Base-by-base conservation (phyloP, 2,888 invertebrate species). In the Eledona agricola region DNA sequence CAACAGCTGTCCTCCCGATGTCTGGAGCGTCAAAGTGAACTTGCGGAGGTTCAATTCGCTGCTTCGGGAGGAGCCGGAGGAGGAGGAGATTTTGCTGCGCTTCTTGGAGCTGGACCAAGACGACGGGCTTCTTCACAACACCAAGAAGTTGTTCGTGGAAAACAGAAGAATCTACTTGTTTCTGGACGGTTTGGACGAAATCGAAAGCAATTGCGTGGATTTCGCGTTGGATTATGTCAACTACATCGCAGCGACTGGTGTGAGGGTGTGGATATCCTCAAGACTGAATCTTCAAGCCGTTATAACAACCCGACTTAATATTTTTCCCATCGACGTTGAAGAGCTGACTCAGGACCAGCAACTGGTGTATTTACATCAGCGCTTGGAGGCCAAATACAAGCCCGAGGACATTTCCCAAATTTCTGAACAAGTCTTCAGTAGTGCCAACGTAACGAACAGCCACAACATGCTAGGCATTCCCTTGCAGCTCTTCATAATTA, bases 121-220 rank as follows among this genome's bases (percentile, higher is more conserved):
- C 7, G 13, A 6, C 1, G 37, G 23, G 7, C 10, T 26, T 1
- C 16, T 26, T 2, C 6, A 25, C 3, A 11, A 25, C 7, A 12
- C 11, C 3, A 38, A 38, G 16, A 3, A 3, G 11, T 4, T 17
- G 1, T 34, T 34, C 5, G 3, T 19, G 20, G 16, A 34, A 16
- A 34, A 7, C 12, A 9, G 20, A 5, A 23, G 16, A 3, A 25
- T 38, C n/a, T 23, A 16, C 16, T 7, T 38, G n/a, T 26, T 38
- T 9, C 16, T 23, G 26, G 38, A 38, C 13, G 38, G 38, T 9
- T 10, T 38, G 6, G 38, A 38, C 38, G 38, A 38, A 10, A 38
- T 38, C 4, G 25, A 23, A 2, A 23, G 26, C 10, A 25, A 10
- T 17, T 38, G 38, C 9, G 26, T 38, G 7, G 25, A 38, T 1